Evolutionary conservation across 2,797 vertebrate genomes (phyloP).

Genomic region (Centropyge bicolor): DNA sequence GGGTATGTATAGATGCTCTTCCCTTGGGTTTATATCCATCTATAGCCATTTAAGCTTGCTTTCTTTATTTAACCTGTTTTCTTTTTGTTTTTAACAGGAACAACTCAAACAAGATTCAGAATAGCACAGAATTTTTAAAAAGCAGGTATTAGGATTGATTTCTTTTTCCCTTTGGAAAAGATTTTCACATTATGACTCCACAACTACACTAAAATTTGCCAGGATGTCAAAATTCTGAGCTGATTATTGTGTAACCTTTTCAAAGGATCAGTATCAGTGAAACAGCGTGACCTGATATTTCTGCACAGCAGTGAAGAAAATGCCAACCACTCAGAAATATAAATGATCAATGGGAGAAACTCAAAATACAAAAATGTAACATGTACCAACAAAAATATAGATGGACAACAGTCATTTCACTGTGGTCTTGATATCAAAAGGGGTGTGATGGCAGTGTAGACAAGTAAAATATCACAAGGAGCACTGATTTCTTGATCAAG

Average conservation of each 20-base stretch:
- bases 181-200: background rate
- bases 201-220: background rate
- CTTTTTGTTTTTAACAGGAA: background rate
- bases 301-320: conserved; percentile 5
- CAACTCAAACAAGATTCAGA: background rate
- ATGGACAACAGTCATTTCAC: background rate
- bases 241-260: conserved; percentile 21
- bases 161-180: background rate
- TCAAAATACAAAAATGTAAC: conserved; percentile 1
- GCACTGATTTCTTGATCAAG: background rate
- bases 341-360: background rate
- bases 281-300: background rate
- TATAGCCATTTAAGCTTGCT: conserved; percentile 1
- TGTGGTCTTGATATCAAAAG: background rate
- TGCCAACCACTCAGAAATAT: background rate
- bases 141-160: background rate
- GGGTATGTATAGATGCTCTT: conserved; percentile 1
- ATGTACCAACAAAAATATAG: background rate
- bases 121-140: background rate
- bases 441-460: background rate
- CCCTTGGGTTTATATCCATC: background rate
- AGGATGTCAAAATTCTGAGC: background rate
- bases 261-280: background rate
- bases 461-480: background rate
- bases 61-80: conserved; percentile 1